Evolutionary conservation across 2,888 invertebrate species (phyloP), one percentile per base, ranked within the genome.

Genomic region (Tyria jacobaeae): DNA sequence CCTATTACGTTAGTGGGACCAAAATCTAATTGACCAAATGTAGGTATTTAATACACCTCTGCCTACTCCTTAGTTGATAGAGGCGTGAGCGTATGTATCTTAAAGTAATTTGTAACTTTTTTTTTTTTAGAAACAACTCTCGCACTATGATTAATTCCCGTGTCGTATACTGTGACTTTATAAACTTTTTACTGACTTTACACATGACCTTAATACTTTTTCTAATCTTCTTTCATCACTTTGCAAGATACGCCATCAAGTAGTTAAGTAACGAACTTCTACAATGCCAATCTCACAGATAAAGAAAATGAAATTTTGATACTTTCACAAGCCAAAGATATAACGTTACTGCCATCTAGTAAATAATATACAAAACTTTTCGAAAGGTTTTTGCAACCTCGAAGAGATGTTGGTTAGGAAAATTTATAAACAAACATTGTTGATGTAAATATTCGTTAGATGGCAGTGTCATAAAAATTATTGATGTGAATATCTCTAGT

Each of bases 311-410:
- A 35, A 35, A 4, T 3, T 14, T 35, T 14, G 35, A 12, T 39
- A 5, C n/a, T 6, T n/a, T 6, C n/a, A 4, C 7, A 39, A 6
- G 2, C 1, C 1, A 6, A n/a, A 5, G 15, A 7, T 39, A 5
- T 6, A 17, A 50, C 37, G 3, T 12, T 27, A 48, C 35, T 25
- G 72, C 73, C 73, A 74, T 74, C 73, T 73, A 55, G 15, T 24
- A 34, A 21, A 7, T 9, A 17, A 0, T 61, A 10, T 57, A 10
- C 0, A 1, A 39, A 37, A 51, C 31, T 39, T 14, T 6, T 49
- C 57, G 64, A 73, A 73, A 73, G 62, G 48, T 14, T 2, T 7
- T 4, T 12, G 44, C 12, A 7, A 7, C 39, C 1, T 39, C 10
- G 41, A 3, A 21, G 5, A 21, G 44, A 21, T 44, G 12, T 12